A percentile compares a stretch with the other conserved stretches of the same genome.
Conservation (phyloP, 2,888 invertebrate species). For the Drosophila cognata region DNA sequence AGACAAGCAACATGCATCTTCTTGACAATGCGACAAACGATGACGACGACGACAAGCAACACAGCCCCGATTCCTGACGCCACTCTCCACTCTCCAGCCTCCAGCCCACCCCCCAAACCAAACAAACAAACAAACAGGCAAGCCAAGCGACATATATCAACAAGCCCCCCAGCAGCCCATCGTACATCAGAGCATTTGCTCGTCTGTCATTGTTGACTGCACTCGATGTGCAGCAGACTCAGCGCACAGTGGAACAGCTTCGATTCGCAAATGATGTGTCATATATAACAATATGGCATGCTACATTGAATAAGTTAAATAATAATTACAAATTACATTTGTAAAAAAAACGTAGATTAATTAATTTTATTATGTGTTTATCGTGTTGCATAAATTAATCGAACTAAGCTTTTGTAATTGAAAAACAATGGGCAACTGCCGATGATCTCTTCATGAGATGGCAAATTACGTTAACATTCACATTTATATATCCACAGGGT, state of each 20-base stretch:
- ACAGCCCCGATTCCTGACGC: slow-evolving; percentile 21
- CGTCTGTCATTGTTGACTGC: slow-evolving; percentile 82
- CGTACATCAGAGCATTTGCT: slow-evolving; percentile 80
- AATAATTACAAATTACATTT: background rate
- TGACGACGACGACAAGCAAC: slow-evolving; percentile 74
- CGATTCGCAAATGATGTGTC: background rate
- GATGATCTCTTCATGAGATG: background rate
- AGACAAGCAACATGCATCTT: slow-evolving; percentile 80
- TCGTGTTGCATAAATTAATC: background rate
- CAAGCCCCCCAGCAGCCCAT: slow-evolving; percentile 61
- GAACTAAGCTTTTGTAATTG: background rate
- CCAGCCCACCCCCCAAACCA: too few relatives aligned
- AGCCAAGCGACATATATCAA: slow-evolving; percentile 79
- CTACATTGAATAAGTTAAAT: background rate
- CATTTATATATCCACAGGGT: too few relatives aligned
- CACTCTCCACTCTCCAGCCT: background rate
- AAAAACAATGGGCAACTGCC: background rate
- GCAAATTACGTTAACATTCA: background rate
- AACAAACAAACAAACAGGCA: slow-evolving; percentile 67
- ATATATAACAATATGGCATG: too few relatives aligned
- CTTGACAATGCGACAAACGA: slow-evolving; percentile 82
- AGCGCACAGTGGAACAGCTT: slow-evolving; percentile 42
- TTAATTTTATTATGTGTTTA: background rate
- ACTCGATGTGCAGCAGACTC: slow-evolving; percentile 54
- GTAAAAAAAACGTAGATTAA: background rate